Base-by-base conservation (phyloP, 2,797 vertebrate species). In the Etheostoma perlongum region DNA sequence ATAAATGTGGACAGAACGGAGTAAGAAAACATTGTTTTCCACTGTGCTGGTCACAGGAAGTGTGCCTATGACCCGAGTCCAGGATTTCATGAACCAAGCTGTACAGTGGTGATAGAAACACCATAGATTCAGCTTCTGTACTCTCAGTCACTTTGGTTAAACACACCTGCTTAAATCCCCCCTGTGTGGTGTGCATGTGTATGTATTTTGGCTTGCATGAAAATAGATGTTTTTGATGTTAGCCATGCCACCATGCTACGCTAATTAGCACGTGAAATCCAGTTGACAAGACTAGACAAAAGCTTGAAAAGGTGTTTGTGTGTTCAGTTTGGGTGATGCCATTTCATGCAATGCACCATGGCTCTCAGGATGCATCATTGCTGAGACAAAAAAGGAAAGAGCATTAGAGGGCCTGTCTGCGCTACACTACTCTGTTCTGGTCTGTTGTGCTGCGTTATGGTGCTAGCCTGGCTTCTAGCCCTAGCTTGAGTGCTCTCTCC, bases 321-420 rank as follows among this genome's bases (percentile, higher is more conserved):
- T 83, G 82, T 85, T 89, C 23, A 60, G 83, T 89, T 92, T 78
- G 92, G 91, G 84, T 92, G 93, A 93, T 91, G 93, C 88, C 90
- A 86, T 94, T 94, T 94, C 91, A 91, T 86, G 90, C 91, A 91
- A 93, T 67, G 90, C 92, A 91, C 85, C 89, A 92, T 89, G 90
- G 90, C 87, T 94, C 86, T 92, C 88, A 86, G 82, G 90, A 90
- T 85, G 88, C 83, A 93, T 93, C 87, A 87, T 40, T 74, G 88
- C 86, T 76, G 82, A 79, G 85, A 91, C 82, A 91, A 84, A 85
- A 90, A 83, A 81, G 85, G 67, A 88, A 91, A 89, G 88, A 91
- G 90, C 88, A 90, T 90, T 91, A 86, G 85, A 77, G 67, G 86
- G 79, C 85, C 89, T 85, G 86, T 85, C 91, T 85, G 84, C 85